A percentile compares a stretch with the other conserved stretches of the same genome.
Evolutionary conservation across 2,113 vertebrate genomes (phyloP).

Genomic region (Verasper variegatus): DNA sequence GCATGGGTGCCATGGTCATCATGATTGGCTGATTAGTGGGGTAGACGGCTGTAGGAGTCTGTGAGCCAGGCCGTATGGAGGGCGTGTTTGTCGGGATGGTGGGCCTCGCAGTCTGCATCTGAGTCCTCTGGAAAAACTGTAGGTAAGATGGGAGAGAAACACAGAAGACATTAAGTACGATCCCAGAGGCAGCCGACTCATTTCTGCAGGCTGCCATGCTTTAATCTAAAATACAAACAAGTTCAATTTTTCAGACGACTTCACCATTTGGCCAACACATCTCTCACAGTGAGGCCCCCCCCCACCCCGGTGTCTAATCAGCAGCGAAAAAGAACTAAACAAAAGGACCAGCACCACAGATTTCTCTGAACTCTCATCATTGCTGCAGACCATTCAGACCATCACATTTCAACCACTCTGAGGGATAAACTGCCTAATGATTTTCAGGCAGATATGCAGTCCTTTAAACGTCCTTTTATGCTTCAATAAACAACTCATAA

Average conservation of each 20-base stretch:
- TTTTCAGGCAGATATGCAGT: background rate
- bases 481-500: slow-evolving; percentile 11
- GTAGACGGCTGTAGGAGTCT: slow-evolving; percentile 90
- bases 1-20: slow-evolving; percentile 96
- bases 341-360: background rate
- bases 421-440: background rate
- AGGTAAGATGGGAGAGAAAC: slow-evolving; percentile 22
- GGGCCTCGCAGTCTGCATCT: slow-evolving; percentile 92
- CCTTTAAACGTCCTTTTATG: background rate
- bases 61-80: slow-evolving; percentile 91
- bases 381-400: background rate
- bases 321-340: background rate
- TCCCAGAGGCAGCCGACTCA: slow-evolving; percentile 4
- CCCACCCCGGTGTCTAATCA: slow-evolving; percentile 29
- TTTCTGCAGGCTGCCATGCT: slow-evolving; percentile 6
- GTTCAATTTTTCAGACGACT: slow-evolving; percentile 3
- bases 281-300: slow-evolving; percentile 12
- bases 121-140: slow-evolving; percentile 97
- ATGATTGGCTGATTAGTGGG: slow-evolving; percentile 95
- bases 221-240: slow-evolving; percentile 8
- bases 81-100: slow-evolving; percentile 91
- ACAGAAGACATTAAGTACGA: slow-evolving; percentile 10
- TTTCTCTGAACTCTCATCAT: background rate
- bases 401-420: slow-evolving; percentile 11
- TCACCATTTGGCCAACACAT: slow-evolving; percentile 21